Evolutionary conservation across 1,140 invertebrate genomes (phyloP), one percentile per base, ranked within the genome.

Genomic region (Eueides isabella): DNA sequence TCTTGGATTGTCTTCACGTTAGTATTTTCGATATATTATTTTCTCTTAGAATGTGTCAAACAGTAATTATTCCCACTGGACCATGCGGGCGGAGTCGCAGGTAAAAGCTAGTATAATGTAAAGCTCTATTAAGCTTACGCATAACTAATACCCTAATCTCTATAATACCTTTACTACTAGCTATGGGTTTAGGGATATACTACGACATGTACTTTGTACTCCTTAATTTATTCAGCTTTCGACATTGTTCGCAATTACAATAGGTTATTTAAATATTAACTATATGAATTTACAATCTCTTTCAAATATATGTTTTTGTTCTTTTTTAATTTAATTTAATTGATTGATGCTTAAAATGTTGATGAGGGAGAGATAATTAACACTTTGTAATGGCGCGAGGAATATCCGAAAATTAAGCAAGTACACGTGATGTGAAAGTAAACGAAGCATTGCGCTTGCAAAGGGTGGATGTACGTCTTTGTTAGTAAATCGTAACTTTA

Each of bases 361-460:
- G 0, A 12, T 19, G 16, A 7, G 19, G 16, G 16, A 44, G 0
- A 1, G 5, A 28, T 61, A 28, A 61, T 5, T 6, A 29, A 9
- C n/a, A 28, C 28, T 35, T 35, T 33, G 19, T 0, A 33, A 30
- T 61, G 12, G 61, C 29, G 67, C 33, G 5, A 14, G 30, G 44
- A 33, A 9, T 35, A 30, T 38, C 38, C 29, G 14, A 61, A n/a
- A 48, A 44, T 64, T 26, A 48, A 19, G 62, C 61, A 30, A 64
- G 7, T 31, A 71, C 23, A 80, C 67, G 78, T 75, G 73, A 77
- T 33, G 48, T 70, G 71, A 80, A 80, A 75, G 70, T 61, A 69
- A 16, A 61, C 67, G 48, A 71, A 74, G 28, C 75, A 35, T 67
- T 30, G 61, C 23, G 67, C 61, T 77, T 62, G 61, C 28, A 63